Evolutionary conservation across 2,888 invertebrate genomes (phyloP).

Genomic region (Sarcophaga variegata): DNA sequence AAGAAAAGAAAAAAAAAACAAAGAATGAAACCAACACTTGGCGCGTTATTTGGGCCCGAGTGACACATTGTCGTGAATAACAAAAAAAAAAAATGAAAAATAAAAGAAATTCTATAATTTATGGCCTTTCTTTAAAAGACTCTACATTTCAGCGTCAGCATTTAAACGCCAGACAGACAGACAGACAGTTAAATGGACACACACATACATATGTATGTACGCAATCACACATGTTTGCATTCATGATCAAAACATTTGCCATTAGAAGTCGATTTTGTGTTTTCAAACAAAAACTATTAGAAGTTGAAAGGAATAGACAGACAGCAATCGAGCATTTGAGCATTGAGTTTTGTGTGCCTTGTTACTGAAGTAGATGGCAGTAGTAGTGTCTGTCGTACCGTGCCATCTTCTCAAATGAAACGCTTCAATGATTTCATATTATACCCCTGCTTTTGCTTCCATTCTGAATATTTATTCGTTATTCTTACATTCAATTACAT

Average conservation of each 20-base stretch:
- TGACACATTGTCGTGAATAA: conserved; percentile 73
- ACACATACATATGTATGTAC: not conserved
- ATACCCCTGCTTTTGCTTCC: conserved; percentile 10
- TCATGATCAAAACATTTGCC: conserved; percentile 47
- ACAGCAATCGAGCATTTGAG: conserved; percentile 10
- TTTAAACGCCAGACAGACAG: conserved; percentile 52
- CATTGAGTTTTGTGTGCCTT: conserved; percentile 48
- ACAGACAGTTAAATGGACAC: conserved; percentile 29
- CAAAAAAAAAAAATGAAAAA: conserved; percentile 33
- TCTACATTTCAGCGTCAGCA: conserved; percentile 58
- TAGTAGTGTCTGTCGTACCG: too few relatives aligned
- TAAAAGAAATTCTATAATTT: conserved; percentile 77
- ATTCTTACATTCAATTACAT: conserved; percentile 7
- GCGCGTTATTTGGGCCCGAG: conserved; percentile 69
- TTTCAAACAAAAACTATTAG: not conserved
- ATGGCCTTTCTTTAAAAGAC: conserved; percentile 77
- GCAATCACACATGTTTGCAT: not conserved
- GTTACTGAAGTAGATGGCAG: conserved; percentile 4
- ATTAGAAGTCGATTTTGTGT: conserved; percentile 36
- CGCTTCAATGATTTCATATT: conserved; percentile 68
- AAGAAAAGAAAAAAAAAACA: conserved; percentile 54
- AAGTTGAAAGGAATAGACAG: conserved; percentile 3
- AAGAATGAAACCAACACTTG: conserved; percentile 43
- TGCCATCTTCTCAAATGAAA: conserved; percentile 62
- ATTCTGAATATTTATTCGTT: conserved; percentile 6